Base-by-base conservation (phyloP, 1,140 invertebrate species). In the Epicauta chinensis region DNA sequence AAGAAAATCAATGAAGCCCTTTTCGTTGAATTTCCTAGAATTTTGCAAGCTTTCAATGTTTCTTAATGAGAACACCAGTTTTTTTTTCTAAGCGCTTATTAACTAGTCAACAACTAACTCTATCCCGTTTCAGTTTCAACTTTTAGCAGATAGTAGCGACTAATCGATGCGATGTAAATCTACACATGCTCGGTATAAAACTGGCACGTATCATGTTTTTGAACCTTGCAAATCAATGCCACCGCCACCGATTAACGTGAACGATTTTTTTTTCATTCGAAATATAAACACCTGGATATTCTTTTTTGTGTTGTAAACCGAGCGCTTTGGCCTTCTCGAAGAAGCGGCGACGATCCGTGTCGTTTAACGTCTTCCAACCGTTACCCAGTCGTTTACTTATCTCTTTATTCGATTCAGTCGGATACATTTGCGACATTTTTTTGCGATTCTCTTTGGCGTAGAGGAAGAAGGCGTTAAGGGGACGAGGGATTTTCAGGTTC, bases 401-500 rank as follows among this genome's bases (percentile, higher is more conserved):
- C 48, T 80, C 75, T 62, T 81, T 82, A 62, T 83, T 83, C 7
- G 76, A 80, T 44, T 81, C 78, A 0, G 70, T 61, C 2, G 78
- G 80, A 70, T 76, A 76, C 54, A 77, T 63, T 7, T 69, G 58
- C 3, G 79, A 75, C 9, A 83, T 62, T 56, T 73, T 73, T 57
- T 77, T 80, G 9, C 81, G 59, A 69, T 78, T 78, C 31, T 80
- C 75, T 60, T 81, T 80, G n/a, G 79, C 81, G 51, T 80, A 82
- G 0, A 82, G 57, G 80, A 83, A 82, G 51, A 83, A 83, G 0
- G 81, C 80, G 64, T 83, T 82, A 3, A 79, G 78, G 6, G 81
- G 81, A 12, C 81, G 66, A 1, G 77, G 78, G 11, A 82, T 81
- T 66, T 76, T 79, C 40, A 36, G 23, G 6, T 40, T 39, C 2